Percentiles rank a stretch among this genome's conserved stretches.
These are phyloP conservation scores for Thryonomys swinderianus DNA, from an alignment of 2,113 vertebrate species.

Conservation along the genomic window DNA sequence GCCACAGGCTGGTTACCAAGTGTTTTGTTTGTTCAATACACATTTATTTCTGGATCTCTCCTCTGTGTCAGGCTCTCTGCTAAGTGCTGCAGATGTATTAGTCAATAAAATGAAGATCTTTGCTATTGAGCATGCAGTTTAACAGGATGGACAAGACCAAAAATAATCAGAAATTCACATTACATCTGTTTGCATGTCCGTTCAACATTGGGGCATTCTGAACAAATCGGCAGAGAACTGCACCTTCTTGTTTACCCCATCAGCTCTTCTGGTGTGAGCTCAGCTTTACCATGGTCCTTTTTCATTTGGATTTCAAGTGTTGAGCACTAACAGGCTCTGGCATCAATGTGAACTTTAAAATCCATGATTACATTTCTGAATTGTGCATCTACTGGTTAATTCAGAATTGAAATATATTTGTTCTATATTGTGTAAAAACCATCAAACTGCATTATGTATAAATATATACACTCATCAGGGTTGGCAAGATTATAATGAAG, in stretches of 20 bases:
- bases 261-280: neutral
- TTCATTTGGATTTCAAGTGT: neutral
- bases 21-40: neutral
- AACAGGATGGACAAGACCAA: neutral
- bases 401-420: constrained; percentile 18
- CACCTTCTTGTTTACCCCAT: neutral
- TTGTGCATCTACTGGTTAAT: neutral
- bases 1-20: neutral
- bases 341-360: neutral
- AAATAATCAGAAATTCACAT: neutral
- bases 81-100: neutral
- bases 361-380: neutral
- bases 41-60: neutral
- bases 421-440: neutral
- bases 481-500: neutral
- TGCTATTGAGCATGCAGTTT: neutral
- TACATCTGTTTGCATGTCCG: neutral
- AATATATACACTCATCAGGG: neutral
- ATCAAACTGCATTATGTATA: neutral
- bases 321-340: neutral
- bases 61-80: neutral
- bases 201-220: neutral
- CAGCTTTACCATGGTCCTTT: neutral
- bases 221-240: neutral
- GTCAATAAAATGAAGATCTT: neutral